Percentiles rank a stretch among this genome's conserved stretches.
phyloP scores from a whole-genome alignment of 1,140 invertebrate species.

The Drosophila aff. region DNA sequence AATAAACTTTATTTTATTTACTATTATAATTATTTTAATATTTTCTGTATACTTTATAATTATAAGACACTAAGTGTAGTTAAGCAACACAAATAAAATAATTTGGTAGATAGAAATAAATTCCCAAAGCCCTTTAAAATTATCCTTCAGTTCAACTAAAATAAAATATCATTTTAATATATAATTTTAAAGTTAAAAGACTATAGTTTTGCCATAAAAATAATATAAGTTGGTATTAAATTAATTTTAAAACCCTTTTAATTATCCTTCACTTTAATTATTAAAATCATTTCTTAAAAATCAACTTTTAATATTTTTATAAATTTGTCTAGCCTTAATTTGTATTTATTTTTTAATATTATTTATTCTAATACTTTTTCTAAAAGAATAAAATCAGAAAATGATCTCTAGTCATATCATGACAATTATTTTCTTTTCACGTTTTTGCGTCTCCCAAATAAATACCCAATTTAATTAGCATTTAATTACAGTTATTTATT shows the following conservation, averaged over 20 bases:
- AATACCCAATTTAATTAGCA: background rate
- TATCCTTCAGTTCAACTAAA: no score
- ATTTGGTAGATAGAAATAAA: accelerated
- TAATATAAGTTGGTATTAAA: no score
- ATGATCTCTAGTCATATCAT: background rate
- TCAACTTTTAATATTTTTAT: no score
- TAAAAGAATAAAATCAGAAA: background rate
- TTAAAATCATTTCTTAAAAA: no score
- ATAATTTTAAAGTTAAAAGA: no score
- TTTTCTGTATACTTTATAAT: background rate
- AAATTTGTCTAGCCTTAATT: no score
- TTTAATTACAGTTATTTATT: background rate
- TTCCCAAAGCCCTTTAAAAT: background rate
- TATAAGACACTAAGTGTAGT: background rate
- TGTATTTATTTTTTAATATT: no score
- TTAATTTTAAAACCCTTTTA: no score
- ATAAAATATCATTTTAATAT: no score
- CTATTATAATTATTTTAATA: background rate
- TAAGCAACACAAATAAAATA: background rate
- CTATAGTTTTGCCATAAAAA: no score
- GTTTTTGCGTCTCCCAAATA: background rate
- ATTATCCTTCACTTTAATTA: no score
- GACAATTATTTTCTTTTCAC: background rate
- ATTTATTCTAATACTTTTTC: background rate
- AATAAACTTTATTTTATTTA: background rate